Evolutionary conservation across 2,888 invertebrate genomes (phyloP).

Genomic region (Brachypalpus laphriformis): DNA sequence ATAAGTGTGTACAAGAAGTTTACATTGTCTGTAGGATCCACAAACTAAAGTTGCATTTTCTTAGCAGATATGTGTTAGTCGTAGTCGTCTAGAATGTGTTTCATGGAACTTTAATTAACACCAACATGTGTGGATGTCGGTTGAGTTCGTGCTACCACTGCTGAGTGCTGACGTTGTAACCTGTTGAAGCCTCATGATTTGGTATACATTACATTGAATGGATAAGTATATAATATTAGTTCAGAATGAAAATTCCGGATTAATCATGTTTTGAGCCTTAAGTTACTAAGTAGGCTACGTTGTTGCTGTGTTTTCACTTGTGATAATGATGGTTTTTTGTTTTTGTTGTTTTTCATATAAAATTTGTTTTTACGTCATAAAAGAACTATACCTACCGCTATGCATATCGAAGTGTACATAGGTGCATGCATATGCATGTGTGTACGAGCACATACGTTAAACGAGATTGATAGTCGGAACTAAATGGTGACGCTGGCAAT

Average conservation of each 20-base stretch:
- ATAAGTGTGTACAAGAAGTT: not conserved
- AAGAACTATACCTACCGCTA: not conserved
- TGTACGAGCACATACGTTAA: too few species aligned
- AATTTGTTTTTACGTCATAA: not conserved
- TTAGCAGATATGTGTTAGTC: not conserved
- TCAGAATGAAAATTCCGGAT: not conserved
- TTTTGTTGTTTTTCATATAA: not conserved
- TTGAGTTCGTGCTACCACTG: not conserved
- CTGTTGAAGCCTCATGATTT: slow-evolving; percentile 3
- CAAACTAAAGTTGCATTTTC: slow-evolving; percentile 17
- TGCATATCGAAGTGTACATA: not conserved
- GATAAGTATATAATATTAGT: not conserved
- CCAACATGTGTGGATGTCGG: not conserved
- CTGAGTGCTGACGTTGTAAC: slow-evolving; percentile 11
- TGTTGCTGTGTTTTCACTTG: not conserved
- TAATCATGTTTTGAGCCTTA: not conserved
- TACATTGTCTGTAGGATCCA: not conserved
- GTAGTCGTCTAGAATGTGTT: not conserved
- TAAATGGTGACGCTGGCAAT: too few species aligned
- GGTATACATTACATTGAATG: not conserved
- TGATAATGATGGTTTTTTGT: not conserved
- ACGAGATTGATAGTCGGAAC: too few species aligned
- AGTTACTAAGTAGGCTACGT: slow-evolving; percentile 1
- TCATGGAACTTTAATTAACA: slow-evolving; percentile 45
- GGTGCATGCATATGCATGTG: not conserved